Base-by-base conservation (phyloP, 2,113 vertebrate species). In the Onychostruthus taczanowskii region DNA sequence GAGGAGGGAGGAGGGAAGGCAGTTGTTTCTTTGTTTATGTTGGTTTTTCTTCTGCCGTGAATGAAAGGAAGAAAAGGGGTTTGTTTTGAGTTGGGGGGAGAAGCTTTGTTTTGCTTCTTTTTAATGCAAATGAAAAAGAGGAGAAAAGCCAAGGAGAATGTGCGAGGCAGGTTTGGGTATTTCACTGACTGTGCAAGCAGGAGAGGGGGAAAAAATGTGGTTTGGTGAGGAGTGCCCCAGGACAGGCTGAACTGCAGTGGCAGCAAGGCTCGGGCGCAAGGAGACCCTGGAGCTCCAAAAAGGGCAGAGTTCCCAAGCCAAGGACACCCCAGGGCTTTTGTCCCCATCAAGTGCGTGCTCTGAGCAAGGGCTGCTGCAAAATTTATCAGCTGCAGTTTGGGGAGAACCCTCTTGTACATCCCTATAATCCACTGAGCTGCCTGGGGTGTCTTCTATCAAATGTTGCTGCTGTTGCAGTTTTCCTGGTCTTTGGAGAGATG, bases 11-110 rank as follows among this genome's bases (percentile, higher is more conserved):
- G 66, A 49, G 68, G 50, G 52, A 24, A 72, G 53, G 62, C 37
- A 69, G 91, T 91, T 35, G 33, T 52, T 94, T 56, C 68, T 92
- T 56, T 95, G 56, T 96, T 96, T 94, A 47, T 92, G 95, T 95
- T 78, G 64, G 15, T 49, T 92, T 89, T 90, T 56, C 24, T 39
- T 90, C 70, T 84, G 55, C 63, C 6, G 0, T n/a, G 64, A 56
- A 92, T 75, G 72, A 82, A 72, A 79, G 46, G 70, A 69, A 69
- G 77, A 82, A 66, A 56, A 55, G 5, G 16, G 9, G 2, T 41
- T 91, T 85, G 64, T 21, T 64, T 74, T 3, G 52, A 8, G 2
- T 0, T 35, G 19, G 27, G 30, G 56, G 49, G 7, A n/a, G 47
- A 63, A 31, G 24, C 7, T 82, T 76, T 82, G 19, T 28, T 44